Conservation (phyloP, 2,113 vertebrate genomes). For the Nothoprocta perdicaria region DNA sequence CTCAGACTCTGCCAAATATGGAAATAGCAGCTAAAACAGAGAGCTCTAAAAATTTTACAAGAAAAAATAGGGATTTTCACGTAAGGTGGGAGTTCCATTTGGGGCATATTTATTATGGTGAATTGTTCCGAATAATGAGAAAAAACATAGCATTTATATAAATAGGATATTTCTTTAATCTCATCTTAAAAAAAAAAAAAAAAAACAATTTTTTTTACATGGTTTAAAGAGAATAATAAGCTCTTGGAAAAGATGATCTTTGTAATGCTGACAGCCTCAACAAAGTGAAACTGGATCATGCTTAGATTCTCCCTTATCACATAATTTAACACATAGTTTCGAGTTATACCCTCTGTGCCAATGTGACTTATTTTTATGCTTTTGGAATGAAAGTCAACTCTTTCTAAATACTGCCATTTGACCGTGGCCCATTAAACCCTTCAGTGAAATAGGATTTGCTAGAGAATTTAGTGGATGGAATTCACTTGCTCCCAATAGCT, state of each 20-base stretch:
- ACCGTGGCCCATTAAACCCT: not conserved
- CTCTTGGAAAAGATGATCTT: not conserved
- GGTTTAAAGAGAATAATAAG: not conserved
- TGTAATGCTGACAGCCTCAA: not conserved
- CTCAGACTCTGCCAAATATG: not conserved
- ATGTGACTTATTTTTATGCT: not conserved
- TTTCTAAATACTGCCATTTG: not conserved
- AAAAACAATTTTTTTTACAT: not conserved
- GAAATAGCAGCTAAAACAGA: constrained; percentile 29
- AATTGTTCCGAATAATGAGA: not conserved
- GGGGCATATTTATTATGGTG: not conserved
- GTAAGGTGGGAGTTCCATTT: not conserved
- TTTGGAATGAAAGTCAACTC: not conserved
- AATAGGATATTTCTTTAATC: not conserved
- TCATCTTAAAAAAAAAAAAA: not conserved
- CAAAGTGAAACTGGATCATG: not conserved
- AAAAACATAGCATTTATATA: not conserved
- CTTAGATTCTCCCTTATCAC: not conserved
- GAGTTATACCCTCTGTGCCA: not conserved
- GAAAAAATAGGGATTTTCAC: not conserved
- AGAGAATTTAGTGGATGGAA: not conserved
- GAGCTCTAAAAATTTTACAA: not conserved
- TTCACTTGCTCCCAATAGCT: not conserved
- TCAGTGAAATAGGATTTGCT: not conserved
- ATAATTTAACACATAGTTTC: not conserved